Evolutionary conservation across 2,797 vertebrate genomes (phyloP).

Genomic region (Myripristis jacobus): DNA sequence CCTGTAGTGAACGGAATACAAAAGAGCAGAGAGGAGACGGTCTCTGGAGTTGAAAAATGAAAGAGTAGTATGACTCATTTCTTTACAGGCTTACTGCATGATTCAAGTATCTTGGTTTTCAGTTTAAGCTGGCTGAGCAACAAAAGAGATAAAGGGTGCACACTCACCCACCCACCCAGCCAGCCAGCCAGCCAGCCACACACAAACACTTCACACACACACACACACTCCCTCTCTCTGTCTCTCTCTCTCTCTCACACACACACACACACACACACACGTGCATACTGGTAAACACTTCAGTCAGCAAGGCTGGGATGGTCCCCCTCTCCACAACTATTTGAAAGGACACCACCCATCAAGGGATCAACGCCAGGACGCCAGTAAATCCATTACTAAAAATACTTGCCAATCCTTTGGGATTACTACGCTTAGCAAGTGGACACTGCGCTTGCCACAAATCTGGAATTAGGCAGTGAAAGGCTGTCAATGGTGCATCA

Average conservation of each 20-base stretch:
- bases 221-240: no score
- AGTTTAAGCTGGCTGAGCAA: constrained; percentile 1
- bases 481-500: constrained; percentile 71
- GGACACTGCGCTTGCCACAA: constrained; percentile 77
- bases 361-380: constrained; percentile 76
- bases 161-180: no score
- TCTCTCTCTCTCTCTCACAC: background rate
- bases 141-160: no score
- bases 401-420: constrained; percentile 84
- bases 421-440: constrained; percentile 82
- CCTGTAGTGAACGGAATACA: background rate
- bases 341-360: constrained; percentile 73
- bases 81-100: background rate
- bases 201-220: no score
- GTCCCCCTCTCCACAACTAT: constrained; percentile 53
- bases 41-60: background rate
- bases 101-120: no score
- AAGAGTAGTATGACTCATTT: background rate
- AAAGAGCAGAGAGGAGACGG: background rate
- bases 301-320: constrained; percentile 23
- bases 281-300: constrained; percentile 33
- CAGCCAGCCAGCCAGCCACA: no score
- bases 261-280: constrained; percentile 7
- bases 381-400: constrained; percentile 84
- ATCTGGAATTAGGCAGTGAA: constrained; percentile 80